These are phyloP conservation scores for Gastrophysa polygoni DNA, from an alignment of 2,888 invertebrate genomes.

Conservation along the genomic window DNA sequence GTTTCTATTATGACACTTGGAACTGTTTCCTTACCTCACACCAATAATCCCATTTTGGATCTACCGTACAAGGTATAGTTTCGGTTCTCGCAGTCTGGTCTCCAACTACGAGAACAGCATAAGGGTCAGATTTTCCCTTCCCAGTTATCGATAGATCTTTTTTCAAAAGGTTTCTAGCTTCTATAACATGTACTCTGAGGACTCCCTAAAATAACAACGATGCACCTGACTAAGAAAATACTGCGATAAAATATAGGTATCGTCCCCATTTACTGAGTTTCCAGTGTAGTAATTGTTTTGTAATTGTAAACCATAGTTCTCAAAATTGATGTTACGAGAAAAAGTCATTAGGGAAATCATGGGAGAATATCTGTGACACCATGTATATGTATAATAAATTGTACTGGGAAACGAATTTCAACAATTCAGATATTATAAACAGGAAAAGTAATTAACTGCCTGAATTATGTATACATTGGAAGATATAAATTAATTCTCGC, in stretches of 20 bases:
- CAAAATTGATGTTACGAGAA: no score
- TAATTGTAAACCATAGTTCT: no score
- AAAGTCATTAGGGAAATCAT: no score
- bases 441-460: neutral
- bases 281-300: no score
- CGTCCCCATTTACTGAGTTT: no score
- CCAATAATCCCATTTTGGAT: slow-evolving; percentile 97
- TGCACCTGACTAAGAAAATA: no score
- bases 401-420: neutral
- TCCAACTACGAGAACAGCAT: slow-evolving; percentile 87
- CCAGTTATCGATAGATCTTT: slow-evolving; percentile 92
- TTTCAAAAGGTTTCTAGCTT: slow-evolving; percentile 93
- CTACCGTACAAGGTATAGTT: slow-evolving; percentile 88
- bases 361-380: no score
- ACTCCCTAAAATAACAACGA: slow-evolving; percentile 76
- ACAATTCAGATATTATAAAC: neutral
- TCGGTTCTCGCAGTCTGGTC: slow-evolving; percentile 91
- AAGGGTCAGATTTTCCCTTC: slow-evolving; percentile 96
- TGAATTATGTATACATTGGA: neutral
- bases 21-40: slow-evolving; percentile 82
- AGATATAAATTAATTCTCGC: neutral
- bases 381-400: neutral
- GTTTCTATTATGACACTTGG: no score
- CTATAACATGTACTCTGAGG: slow-evolving; percentile 88
- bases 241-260: no score